phyloP scores from a whole-genome alignment of 1,140 invertebrate species.

The Epicauta chinensis region DNA sequence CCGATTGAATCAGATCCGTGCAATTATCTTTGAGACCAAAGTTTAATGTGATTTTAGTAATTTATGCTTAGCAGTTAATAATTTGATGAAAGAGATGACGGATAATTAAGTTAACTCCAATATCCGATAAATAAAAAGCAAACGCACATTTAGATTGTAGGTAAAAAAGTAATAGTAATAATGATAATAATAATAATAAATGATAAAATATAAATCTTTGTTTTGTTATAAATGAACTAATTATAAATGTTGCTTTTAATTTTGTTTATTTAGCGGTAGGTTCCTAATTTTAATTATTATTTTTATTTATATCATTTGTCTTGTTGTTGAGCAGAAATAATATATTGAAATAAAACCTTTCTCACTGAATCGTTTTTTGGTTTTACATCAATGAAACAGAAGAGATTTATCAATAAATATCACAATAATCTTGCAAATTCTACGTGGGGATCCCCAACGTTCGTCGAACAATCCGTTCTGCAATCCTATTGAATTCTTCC shows the following conservation, averaged over 20 bases:
- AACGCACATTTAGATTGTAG: constrained; percentile 13
- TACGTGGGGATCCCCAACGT: constrained; percentile 61
- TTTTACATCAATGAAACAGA: too few relatives aligned
- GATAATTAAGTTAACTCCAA: constrained; percentile 6
- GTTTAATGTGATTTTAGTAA: constrained; percentile 30
- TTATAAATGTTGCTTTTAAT: too few relatives aligned
- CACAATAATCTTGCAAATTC: constrained; percentile 1
- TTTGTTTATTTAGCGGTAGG: too few relatives aligned
- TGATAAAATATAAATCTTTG: too few relatives aligned
- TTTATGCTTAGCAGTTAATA: constrained; percentile 14
- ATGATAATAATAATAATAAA: too few relatives aligned
- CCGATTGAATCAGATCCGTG: constrained; percentile 15
- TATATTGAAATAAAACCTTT: constrained; percentile 15
- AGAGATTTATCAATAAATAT: too few relatives aligned
- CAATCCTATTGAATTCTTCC: constrained; percentile 89
- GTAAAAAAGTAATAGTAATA: constrained; percentile 1
- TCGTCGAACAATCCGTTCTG: constrained; percentile 85
- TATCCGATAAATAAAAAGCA: constrained; percentile 1
- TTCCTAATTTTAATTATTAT: too few relatives aligned
- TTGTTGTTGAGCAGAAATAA: constrained; percentile 8
- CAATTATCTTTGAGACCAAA: constrained; percentile 29
- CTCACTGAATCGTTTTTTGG: constrained; percentile 4
- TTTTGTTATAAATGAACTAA: too few relatives aligned
- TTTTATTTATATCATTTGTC: too few relatives aligned
- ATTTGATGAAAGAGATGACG: too few relatives aligned